Conservation (phyloP, 2,888 invertebrate genomes). For the Liopterus haemorrhoidalis region DNA sequence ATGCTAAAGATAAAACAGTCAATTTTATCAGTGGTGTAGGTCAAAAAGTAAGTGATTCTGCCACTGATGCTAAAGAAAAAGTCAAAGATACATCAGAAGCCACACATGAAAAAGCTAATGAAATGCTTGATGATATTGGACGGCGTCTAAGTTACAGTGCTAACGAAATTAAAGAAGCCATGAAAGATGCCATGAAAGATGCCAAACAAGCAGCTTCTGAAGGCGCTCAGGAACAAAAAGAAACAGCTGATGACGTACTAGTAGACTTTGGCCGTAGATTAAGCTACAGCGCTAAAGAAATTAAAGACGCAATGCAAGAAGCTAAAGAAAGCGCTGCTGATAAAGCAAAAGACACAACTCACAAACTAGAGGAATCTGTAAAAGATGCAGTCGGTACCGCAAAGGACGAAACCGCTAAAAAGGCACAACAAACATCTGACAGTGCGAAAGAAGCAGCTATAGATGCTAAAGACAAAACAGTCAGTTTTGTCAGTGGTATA, state of each 20-base stretch:
- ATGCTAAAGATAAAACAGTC: constrained; percentile 29
- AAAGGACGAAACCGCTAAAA: constrained; percentile 29
- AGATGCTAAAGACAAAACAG: constrained; percentile 26
- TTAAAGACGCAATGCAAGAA: constrained; percentile 25
- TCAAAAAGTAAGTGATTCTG: constrained; percentile 33
- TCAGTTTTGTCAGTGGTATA: constrained; percentile 29
- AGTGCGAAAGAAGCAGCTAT: constrained; percentile 24
- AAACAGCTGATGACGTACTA: constrained; percentile 22
- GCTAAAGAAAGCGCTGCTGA: constrained; percentile 29
- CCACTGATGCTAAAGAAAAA: constrained; percentile 32
- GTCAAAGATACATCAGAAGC: constrained; percentile 24
- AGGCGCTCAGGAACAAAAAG: constrained; percentile 20
- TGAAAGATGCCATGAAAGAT: constrained; percentile 27
- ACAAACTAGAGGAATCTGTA: constrained; percentile 34
- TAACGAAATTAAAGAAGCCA: constrained; percentile 29
- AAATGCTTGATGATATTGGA: constrained; percentile 15
- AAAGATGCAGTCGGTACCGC: constrained; percentile 34
- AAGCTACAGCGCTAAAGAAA: constrained; percentile 27
- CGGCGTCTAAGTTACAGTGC: too few relatives aligned
- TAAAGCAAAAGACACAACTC: constrained; percentile 28
- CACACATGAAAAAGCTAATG: constrained; percentile 21
- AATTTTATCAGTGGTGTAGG: constrained; percentile 31
- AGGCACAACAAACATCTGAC: constrained; percentile 23
- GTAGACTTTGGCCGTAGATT: constrained; percentile 27
- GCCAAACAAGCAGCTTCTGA: constrained; percentile 27